Conservation (phyloP, 2,797 vertebrate species). For the Ambastaia sidthimunki region DNA sequence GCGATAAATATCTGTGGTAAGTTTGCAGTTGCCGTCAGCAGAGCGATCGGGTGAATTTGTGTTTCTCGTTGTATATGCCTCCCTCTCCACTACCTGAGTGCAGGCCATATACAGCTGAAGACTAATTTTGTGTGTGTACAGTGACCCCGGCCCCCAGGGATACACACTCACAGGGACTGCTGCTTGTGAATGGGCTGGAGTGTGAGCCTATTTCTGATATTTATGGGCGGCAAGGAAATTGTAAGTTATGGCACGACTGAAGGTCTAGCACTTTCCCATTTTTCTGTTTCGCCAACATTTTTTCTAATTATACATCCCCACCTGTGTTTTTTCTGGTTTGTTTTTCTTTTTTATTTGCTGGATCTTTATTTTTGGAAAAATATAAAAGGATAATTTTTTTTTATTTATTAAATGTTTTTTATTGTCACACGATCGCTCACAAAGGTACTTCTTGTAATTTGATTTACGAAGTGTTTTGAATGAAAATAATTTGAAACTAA, state of each 20-base stretch:
- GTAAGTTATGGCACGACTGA: conserved; percentile 75
- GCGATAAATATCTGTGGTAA: conserved; percentile 50
- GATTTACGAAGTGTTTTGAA: not conserved
- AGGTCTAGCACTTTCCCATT: conserved; percentile 71
- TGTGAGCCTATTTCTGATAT: conserved; percentile 75
- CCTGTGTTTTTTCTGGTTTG: conserved; percentile 42
- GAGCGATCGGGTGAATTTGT: conserved; percentile 31
- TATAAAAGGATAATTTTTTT: too few relatives aligned
- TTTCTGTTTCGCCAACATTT: conserved; percentile 73
- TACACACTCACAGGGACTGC: conserved; percentile 55
- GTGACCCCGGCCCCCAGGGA: conserved; percentile 44
- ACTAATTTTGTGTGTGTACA: conserved; percentile 58
- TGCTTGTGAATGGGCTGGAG: conserved; percentile 66
- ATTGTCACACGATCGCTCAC: not conserved
- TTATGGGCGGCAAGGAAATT: conserved; percentile 67
- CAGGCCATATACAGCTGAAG: conserved; percentile 48
- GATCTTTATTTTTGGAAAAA: not conserved
- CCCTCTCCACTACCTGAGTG: conserved; percentile 49
- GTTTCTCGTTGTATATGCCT: conserved; percentile 34
- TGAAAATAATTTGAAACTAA: not conserved
- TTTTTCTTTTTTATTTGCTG: conserved; percentile 56
- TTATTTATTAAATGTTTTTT: conserved; percentile 29
- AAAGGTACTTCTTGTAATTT: not conserved
- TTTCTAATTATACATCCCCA: conserved; percentile 61
- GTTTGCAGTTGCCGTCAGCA: conserved; percentile 46